Evolutionary conservation across 2,888 invertebrate species (phyloP).

Genomic region (Cryptus viduatorius): DNA sequence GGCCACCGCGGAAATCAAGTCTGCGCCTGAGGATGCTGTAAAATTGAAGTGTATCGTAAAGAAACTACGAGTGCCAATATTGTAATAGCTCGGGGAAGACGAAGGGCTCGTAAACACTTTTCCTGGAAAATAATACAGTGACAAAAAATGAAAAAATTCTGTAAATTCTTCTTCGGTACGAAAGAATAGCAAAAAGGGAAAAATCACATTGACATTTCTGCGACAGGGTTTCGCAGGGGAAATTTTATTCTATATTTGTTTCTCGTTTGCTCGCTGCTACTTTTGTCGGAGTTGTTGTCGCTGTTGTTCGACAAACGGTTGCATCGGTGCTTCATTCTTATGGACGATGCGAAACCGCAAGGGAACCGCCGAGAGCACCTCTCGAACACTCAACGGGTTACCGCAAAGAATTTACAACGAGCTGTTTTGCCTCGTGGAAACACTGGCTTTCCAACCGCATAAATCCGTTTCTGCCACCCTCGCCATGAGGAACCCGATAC

Average conservation of each 20-base stretch:
- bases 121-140: background rate
- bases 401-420: slow-evolving; percentile 37
- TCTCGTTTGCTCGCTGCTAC: slow-evolving; percentile 11
- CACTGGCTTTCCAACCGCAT: slow-evolving; percentile 19
- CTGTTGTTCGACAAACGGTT: slow-evolving; percentile 24
- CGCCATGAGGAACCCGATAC: background rate
- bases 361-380: slow-evolving; percentile 34
- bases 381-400: slow-evolving; percentile 7
- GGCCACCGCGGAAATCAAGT: no score
- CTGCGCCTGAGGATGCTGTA: background rate
- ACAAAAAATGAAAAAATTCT: background rate
- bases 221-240: background rate
- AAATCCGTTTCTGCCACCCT: slow-evolving; percentile 12
- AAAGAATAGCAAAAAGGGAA: background rate
- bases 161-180: no score
- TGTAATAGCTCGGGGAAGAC: background rate
- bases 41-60: background rate
- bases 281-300: background rate
- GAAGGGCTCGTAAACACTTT: background rate
- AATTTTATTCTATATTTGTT: slow-evolving; percentile 30
- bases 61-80: background rate
- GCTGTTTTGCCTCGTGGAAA: slow-evolving; percentile 10
- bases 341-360: slow-evolving; percentile 26
- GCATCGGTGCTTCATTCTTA: slow-evolving; percentile 38
- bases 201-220: background rate